phyloP scores from a whole-genome alignment of 2,113 vertebrate genomes.

The Microcebus ravelobensis region DNA sequence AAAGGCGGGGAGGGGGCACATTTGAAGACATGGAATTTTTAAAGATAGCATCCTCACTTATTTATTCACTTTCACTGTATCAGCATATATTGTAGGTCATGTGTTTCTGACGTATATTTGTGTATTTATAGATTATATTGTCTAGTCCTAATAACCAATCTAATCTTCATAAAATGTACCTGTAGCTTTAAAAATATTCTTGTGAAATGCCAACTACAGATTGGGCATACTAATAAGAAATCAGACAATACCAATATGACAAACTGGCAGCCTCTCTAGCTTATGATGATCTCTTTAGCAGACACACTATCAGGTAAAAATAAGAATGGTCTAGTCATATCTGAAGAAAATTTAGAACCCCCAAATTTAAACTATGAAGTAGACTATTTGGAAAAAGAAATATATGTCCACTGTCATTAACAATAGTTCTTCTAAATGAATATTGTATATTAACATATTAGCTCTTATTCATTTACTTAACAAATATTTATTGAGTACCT shows the following conservation, averaged over 20 bases:
- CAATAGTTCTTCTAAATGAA: neutral
- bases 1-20: too few relatives aligned
- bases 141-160: neutral
- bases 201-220: neutral
- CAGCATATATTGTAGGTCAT: neutral
- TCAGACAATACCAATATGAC: neutral
- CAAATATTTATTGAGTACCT: neutral
- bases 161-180: neutral
- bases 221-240: neutral
- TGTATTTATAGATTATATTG: neutral
- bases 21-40: neutral
- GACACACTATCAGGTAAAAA: neutral
- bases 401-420: neutral
- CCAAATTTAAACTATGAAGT: neutral
- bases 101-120: neutral
- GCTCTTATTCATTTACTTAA: neutral
- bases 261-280: neutral
- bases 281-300: neutral
- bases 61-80: neutral
- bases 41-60: neutral
- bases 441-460: neutral
- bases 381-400: neutral
- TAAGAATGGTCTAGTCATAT: neutral
- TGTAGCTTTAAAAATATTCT: neutral
- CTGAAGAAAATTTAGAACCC: neutral